phyloP scores from a whole-genome alignment of 2,888 invertebrate genomes.

The Chrysomela aeneicollis region DNA sequence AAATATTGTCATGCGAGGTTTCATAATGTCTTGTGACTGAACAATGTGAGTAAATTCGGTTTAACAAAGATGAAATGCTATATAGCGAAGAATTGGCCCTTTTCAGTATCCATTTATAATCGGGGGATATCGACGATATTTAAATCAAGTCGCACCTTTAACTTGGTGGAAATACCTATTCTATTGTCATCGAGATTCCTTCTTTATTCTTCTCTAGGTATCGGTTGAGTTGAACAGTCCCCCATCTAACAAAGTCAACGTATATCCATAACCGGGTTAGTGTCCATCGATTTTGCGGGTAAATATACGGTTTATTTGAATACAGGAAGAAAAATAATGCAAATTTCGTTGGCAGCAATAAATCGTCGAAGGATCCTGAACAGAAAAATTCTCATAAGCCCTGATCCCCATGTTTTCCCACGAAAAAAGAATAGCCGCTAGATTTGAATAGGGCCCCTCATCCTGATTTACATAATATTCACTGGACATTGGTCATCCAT shows the following conservation, averaged over 20 bases:
- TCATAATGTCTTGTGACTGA: too few relatives aligned
- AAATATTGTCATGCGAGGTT: too few relatives aligned
- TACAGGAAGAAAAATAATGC: constrained; percentile 43
- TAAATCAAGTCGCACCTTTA: constrained; percentile 2
- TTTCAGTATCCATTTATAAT: not conserved
- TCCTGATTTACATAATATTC: constrained; percentile 56
- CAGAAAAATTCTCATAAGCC: constrained; percentile 36
- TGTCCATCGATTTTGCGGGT: constrained; percentile 40
- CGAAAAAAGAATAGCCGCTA: constrained; percentile 51
- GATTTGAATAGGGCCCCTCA: constrained; percentile 54
- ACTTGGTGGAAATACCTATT: not conserved
- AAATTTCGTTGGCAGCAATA: constrained; percentile 48
- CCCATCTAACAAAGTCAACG: constrained; percentile 27
- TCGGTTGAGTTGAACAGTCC: constrained; percentile 28
- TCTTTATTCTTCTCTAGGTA: constrained; percentile 7
- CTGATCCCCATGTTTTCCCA: constrained; percentile 50
- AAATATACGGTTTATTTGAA: constrained; percentile 42
- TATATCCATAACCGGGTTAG: constrained; percentile 36
- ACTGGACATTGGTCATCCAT: constrained; percentile 57
- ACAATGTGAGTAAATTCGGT: too few relatives aligned
- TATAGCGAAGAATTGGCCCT: not conserved
- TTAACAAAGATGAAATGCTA: not conserved
- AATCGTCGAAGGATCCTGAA: constrained; percentile 43
- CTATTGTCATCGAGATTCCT: not conserved
- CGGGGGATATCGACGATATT: not conserved